phyloP scores from a whole-genome alignment of 2,888 invertebrate genomes.

The Philaethria dido region DNA sequence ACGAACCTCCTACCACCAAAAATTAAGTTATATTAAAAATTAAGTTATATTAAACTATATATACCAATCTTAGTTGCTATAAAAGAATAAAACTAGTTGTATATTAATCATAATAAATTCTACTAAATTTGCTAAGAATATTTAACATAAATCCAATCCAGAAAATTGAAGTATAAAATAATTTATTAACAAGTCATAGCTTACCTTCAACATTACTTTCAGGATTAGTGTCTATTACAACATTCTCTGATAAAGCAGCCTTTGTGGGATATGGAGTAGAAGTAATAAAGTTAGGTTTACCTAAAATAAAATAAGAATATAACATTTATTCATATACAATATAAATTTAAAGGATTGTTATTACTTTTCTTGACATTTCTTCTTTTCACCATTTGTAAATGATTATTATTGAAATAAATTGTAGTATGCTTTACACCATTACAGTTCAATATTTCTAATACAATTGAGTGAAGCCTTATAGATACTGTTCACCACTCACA shows the following conservation, averaged over 20 bases:
- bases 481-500: background rate
- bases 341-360: slow-evolving; percentile 2
- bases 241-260: slow-evolving; percentile 60
- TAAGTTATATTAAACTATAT: too few relatives aligned
- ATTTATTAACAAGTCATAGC: background rate
- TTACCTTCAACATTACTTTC: slow-evolving; percentile 72
- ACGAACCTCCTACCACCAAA: too few relatives aligned
- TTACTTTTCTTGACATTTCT: slow-evolving; percentile 45
- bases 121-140: too few relatives aligned
- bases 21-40: too few relatives aligned
- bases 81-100: too few relatives aligned
- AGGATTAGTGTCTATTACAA: slow-evolving; percentile 62
- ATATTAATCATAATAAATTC: too few relatives aligned
- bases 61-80: too few relatives aligned
- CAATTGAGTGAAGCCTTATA: slow-evolving; percentile 24
- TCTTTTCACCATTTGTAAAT: slow-evolving; percentile 43
- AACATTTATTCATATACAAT: slow-evolving; percentile 9
- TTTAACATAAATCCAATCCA: too few relatives aligned
- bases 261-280: slow-evolving; percentile 65
- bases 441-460: slow-evolving; percentile 26
- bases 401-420: slow-evolving; percentile 13
- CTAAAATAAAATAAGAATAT: slow-evolving; percentile 53
- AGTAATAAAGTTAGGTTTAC: slow-evolving; percentile 60
- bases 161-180: too few relatives aligned
- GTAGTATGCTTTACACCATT: slow-evolving; percentile 7